Evolutionary conservation across 2,797 vertebrate species (phyloP), one percentile per base, ranked within the genome.

Genomic region (Ispidina picta): DNA sequence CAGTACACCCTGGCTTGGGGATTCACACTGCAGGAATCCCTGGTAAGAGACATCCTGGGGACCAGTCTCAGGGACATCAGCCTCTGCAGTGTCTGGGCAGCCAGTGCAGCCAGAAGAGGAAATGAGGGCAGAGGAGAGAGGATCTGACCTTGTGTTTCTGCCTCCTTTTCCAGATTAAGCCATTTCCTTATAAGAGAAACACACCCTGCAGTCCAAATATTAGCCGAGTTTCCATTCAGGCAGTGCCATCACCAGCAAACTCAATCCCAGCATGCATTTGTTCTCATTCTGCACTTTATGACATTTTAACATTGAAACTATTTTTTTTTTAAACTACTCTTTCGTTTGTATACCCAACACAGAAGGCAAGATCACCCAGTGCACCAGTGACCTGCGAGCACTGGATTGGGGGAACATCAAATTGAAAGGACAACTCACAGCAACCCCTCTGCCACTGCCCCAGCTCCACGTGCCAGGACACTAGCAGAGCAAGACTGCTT

Each of bases 191-290:
- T 79, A 39, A 89, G 59, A 93, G 48, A 75, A 70, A 77, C 93
- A 92, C 92, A 2, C 92, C 93, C 92, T 83, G 48, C 66, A 87
- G 73, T 88, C 87, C 92, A 94, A 95, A 96, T 95, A 95, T 93
- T 94, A 84, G 86, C 89, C 5, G 68, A 91, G 66, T 94, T 94
- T 88, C 89, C 85, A 59, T 90, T 68, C 74, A 90, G 79, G 66
- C 87, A 60, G 77, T 35, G 66, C 51, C 90, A 92, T 71, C 84
- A 89, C 12, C 70, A 83, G 82, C 79, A 71, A 80, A 46, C 70
- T 52, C 79, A 62, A 3, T 76, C 72, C 84, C 58, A 44, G 70
- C 55, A 8, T 17, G 82, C 0, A 0, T 29, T 80, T 60, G 20
- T 19, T 19, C 56, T 49, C 37, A 4, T 41, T 71, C 75, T 49